Percentiles rank a stretch among this genome's conserved stretches.
These are phyloP conservation scores for Macrobrachium rosenbergii DNA, from an alignment of 1,140 invertebrate genomes.

Conservation along the genomic window DNA sequence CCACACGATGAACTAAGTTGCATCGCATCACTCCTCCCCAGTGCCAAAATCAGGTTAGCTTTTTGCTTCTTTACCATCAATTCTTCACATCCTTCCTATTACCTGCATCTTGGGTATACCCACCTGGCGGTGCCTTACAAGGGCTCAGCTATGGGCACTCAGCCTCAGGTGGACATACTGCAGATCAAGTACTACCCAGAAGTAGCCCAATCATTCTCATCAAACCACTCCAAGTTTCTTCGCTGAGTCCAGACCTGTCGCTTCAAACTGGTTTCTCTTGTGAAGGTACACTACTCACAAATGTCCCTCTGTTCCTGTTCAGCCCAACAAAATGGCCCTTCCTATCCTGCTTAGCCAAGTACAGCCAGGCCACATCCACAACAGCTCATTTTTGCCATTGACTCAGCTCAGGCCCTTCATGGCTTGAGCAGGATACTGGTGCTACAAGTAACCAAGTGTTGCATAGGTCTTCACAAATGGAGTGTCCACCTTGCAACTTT, in stretches of 20 bases:
- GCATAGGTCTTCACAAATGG: slow-evolving; percentile 92
- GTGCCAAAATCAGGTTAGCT: slow-evolving; percentile 18
- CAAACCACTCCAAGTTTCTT: slow-evolving; percentile 16
- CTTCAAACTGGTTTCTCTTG: slow-evolving; percentile 1
- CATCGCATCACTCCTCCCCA: slow-evolving; percentile 39
- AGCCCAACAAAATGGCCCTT: not conserved
- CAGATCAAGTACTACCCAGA: slow-evolving; percentile 18
- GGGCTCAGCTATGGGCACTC: slow-evolving; percentile 62
- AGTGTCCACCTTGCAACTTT: slow-evolving; percentile 85
- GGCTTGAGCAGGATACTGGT: slow-evolving; percentile 36
- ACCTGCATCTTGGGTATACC: slow-evolving; percentile 32
- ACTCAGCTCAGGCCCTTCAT: slow-evolving; percentile 17
- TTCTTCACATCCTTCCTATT: slow-evolving; percentile 23
- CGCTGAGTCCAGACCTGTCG: slow-evolving; percentile 60
- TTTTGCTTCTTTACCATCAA: not conserved
- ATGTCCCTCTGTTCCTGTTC: slow-evolving; percentile 20
- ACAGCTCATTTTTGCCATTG: slow-evolving; percentile 3
- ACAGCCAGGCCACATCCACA: slow-evolving; percentile 2
- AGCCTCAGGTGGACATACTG: slow-evolving; percentile 49
- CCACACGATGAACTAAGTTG: slow-evolving; percentile 51
- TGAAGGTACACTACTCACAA: slow-evolving; percentile 28
- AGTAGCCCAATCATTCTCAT: slow-evolving; percentile 1
- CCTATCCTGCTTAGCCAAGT: not conserved
- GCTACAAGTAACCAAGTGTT: slow-evolving; percentile 88
- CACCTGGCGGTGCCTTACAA: slow-evolving; percentile 50